Conservation (phyloP, 2,113 vertebrate species). For the Catharus bicknelli region DNA sequence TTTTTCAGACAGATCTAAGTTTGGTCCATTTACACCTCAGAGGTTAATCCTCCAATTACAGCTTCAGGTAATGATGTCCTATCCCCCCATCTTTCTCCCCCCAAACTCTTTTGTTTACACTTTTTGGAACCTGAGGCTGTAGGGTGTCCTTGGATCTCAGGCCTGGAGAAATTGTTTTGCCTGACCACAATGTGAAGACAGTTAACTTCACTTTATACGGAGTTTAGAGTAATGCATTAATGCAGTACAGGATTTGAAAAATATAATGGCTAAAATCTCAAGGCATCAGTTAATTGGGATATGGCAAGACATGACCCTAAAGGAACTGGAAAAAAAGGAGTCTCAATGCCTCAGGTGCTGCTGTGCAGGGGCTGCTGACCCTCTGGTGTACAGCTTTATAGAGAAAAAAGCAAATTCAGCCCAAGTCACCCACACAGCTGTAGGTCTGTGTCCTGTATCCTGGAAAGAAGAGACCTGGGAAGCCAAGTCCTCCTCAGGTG, state of each 20-base stretch:
- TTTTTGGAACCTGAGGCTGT: no score
- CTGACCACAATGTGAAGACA: background rate
- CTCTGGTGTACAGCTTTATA: background rate
- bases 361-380: background rate
- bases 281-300: background rate
- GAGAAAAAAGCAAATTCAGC: background rate
- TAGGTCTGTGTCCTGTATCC: background rate
- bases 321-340: background rate
- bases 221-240: background rate
- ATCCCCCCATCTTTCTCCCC: no score
- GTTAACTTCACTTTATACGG: no score
- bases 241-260: background rate
- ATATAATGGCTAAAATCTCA: background rate
- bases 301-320: no score
- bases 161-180: background rate
- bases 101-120: background rate
- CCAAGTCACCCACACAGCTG: background rate
- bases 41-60: background rate
- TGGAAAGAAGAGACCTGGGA: background rate
- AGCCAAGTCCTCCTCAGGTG: background rate
- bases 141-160: background rate
- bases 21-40: background rate
- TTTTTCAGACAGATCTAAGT: background rate
- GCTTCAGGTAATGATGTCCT: background rate
- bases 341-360: background rate